phyloP scores from a whole-genome alignment of 2,797 vertebrate species.

The Karalla daura region DNA sequence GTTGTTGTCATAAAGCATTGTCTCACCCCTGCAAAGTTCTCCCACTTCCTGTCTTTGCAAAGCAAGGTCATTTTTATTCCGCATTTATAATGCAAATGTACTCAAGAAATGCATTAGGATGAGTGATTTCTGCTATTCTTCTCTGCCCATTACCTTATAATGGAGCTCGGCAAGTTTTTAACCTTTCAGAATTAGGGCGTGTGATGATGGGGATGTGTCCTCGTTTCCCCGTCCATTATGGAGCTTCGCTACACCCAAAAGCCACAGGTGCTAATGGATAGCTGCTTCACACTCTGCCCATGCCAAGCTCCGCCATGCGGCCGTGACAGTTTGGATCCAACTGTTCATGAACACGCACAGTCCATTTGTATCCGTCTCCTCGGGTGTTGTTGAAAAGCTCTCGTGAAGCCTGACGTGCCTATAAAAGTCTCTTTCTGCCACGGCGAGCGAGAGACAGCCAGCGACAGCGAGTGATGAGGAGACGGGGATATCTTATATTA shows the following conservation, averaged over 20 bases:
- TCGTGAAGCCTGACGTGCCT: constrained; percentile 44
- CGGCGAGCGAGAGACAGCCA: constrained; percentile 22
- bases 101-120: constrained; percentile 80
- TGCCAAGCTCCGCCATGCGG: constrained; percentile 51
- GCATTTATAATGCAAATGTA: constrained; percentile 83
- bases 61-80: constrained; percentile 63
- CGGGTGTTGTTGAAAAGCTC: constrained; percentile 53
- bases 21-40: constrained; percentile 32
- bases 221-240: constrained; percentile 67
- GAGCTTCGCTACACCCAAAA: constrained; percentile 42
- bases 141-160: constrained; percentile 67
- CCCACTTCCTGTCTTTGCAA: constrained; percentile 52
- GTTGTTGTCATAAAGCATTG: constrained; percentile 49
- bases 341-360: constrained; percentile 65
- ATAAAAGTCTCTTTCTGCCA: constrained; percentile 44
- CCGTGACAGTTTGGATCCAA: constrained; percentile 66
- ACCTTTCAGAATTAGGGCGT: constrained; percentile 51
- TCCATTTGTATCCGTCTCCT: constrained; percentile 70
- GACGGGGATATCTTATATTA: constrained; percentile 65
- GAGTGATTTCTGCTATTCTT: constrained; percentile 69
- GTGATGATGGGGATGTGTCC: constrained; percentile 53
- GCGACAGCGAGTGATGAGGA: constrained; percentile 31
- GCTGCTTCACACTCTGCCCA: constrained; percentile 48
- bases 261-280: constrained; percentile 72
- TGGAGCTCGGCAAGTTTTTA: constrained; percentile 58